Conservation (phyloP, 1,140 invertebrate genomes). For the Meloidogyne exigua region DNA sequence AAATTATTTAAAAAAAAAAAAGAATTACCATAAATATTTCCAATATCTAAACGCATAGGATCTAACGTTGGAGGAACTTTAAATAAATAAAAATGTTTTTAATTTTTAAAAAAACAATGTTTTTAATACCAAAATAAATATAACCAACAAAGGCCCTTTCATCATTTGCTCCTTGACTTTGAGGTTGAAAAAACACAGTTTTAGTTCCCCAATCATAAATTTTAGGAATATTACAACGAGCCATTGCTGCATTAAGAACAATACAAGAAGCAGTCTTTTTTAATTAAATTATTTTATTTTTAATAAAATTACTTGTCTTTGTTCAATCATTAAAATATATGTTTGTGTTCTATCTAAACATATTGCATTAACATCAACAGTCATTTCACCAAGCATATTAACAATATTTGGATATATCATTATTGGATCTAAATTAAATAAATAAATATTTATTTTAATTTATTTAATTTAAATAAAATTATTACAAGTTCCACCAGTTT, state of each 20-base stretch:
- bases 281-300: slow-evolving; percentile 1
- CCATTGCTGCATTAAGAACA: slow-evolving; percentile 58
- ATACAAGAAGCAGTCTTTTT: slow-evolving; percentile 59
- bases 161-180: slow-evolving; percentile 63
- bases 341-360: slow-evolving; percentile 59
- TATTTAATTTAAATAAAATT: not conserved
- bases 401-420: slow-evolving; percentile 63
- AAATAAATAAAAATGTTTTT: slow-evolving; percentile 32
- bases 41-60: slow-evolving; percentile 64
- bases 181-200: slow-evolving; percentile 64
- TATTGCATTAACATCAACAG: slow-evolving; percentile 61
- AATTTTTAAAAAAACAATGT: not conserved
- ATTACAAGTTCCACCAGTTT: slow-evolving; percentile 63
- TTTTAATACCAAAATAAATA: slow-evolving; percentile 57
- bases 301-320: slow-evolving; percentile 43
- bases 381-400: slow-evolving; percentile 64
- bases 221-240: slow-evolving; percentile 59
- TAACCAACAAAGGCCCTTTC: slow-evolving; percentile 63
- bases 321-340: slow-evolving; percentile 64
- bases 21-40: slow-evolving; percentile 59
- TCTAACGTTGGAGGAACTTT: slow-evolving; percentile 62
- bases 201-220: slow-evolving; percentile 64
- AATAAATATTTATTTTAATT: slow-evolving; percentile 14
- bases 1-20: not conserved
- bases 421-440: slow-evolving; percentile 61